A percentile compares a stretch with the other conserved stretches of the same genome.
These are phyloP conservation scores for Poeciliopsis prolifica DNA, from an alignment of 2,113 vertebrate species.

Conservation along the genomic window DNA sequence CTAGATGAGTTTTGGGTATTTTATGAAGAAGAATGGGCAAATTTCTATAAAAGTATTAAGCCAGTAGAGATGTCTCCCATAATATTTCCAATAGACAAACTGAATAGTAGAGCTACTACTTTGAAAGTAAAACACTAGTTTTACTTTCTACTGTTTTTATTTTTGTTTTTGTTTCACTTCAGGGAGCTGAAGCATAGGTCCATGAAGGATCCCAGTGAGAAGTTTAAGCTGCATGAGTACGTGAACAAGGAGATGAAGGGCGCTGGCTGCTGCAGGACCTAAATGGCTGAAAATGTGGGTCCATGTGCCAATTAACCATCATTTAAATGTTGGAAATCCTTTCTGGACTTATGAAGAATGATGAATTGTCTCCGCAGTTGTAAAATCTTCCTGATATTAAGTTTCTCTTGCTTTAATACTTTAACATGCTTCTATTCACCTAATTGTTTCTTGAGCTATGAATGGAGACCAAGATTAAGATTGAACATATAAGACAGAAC, in stretches of 20 bases:
- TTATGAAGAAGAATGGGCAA: not conserved
- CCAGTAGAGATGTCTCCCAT: not conserved
- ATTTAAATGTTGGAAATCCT: slow-evolving; percentile 20
- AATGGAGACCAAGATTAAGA: slow-evolving; percentile 42
- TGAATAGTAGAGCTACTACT: not conserved
- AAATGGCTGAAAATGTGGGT: slow-evolving; percentile 27
- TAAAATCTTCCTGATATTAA: slow-evolving; percentile 16
- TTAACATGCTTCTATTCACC: slow-evolving; percentile 12
- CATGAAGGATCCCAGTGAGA: slow-evolving; percentile 83
- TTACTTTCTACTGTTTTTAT: not conserved
- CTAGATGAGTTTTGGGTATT: not conserved
- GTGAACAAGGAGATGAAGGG: slow-evolving; percentile 86
- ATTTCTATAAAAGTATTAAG: not conserved
- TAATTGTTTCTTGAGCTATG: slow-evolving; percentile 48
- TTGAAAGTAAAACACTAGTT: not conserved
- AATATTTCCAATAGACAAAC: not conserved
- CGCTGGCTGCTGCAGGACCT: slow-evolving; percentile 73
- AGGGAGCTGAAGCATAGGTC: slow-evolving; percentile 91
- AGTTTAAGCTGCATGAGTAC: slow-evolving; percentile 91
- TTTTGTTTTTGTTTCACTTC: slow-evolving; percentile 13
- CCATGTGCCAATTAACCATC: slow-evolving; percentile 9
- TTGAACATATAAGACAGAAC: slow-evolving; percentile 4
- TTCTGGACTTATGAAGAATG: slow-evolving; percentile 16
- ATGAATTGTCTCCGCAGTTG: slow-evolving; percentile 54
- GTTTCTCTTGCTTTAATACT: slow-evolving; percentile 4